These are phyloP conservation scores for Artibeus jamaicensis DNA, from an alignment of 2,797 vertebrate genomes.

Conservation along the genomic window DNA sequence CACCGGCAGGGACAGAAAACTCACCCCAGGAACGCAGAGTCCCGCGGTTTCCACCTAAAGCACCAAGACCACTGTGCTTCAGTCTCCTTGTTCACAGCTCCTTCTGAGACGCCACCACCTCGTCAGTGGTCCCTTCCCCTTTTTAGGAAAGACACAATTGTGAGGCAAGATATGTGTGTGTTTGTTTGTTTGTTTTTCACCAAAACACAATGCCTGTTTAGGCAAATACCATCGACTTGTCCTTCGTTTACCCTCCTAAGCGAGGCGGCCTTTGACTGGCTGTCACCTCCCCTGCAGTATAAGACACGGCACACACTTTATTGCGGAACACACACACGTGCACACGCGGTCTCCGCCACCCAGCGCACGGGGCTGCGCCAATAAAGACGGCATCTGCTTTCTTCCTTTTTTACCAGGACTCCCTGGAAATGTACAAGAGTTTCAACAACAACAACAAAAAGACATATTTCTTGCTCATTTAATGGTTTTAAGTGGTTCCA, in stretches of 20 bases:
- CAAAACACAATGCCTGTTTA: neutral
- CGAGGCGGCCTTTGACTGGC: too few relatives aligned
- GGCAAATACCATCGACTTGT: fast-evolving
- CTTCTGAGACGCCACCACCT: neutral
- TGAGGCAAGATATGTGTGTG: neutral
- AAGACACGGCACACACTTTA: fast-evolving
- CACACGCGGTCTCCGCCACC: too few relatives aligned
- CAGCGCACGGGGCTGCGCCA: too few relatives aligned
- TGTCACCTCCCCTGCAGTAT: too few relatives aligned
- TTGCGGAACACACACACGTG: neutral
- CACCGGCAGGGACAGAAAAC: neutral
- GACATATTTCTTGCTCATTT: neutral
- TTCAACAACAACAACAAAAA: neutral
- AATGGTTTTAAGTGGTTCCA: neutral
- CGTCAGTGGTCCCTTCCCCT: too few relatives aligned
- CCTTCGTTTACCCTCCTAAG: too few relatives aligned
- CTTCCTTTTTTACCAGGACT: neutral
- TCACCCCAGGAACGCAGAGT: neutral
- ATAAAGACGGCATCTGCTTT: neutral
- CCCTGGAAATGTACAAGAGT: neutral
- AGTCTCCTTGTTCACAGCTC: neutral
- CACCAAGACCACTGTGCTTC: neutral
- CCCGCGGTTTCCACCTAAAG: too few relatives aligned
- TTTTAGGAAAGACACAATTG: neutral
- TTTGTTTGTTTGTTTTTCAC: neutral